Conservation (phyloP, 2,113 vertebrate species). For the Cricetomys ansorgei region DNA sequence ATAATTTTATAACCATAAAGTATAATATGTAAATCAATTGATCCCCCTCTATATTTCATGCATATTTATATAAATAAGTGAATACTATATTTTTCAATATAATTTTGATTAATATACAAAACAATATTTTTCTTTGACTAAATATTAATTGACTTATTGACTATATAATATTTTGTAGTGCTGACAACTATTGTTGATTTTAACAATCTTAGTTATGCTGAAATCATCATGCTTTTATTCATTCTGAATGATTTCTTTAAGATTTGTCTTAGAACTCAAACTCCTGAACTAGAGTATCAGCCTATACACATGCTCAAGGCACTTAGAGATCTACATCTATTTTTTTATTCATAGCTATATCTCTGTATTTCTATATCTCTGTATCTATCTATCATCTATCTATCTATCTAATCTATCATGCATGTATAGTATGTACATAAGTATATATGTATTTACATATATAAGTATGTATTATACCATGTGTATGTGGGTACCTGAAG, state of each 20-base stretch:
- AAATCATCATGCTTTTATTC: background rate
- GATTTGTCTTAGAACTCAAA: background rate
- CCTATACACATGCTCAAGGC: background rate
- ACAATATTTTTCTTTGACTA: slow-evolving; percentile 1
- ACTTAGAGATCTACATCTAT: background rate
- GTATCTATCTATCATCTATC: background rate
- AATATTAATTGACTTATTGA: background rate
- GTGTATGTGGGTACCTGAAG: background rate
- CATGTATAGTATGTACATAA: background rate
- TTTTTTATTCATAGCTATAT: background rate
- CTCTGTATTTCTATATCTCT: too few relatives aligned
- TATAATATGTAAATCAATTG: background rate
- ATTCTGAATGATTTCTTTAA: slow-evolving; percentile 37
- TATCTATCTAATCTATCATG: background rate
- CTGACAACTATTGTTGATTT: background rate
- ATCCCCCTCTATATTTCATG: background rate
- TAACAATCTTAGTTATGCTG: background rate
- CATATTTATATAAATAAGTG: background rate
- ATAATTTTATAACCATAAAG: background rate
- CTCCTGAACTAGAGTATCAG: background rate
- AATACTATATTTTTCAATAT: background rate
- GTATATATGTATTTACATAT: background rate
- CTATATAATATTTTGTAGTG: background rate
- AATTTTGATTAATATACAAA: slow-evolving; percentile 11
- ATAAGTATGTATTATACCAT: too few relatives aligned